These are phyloP conservation scores for Cantharis lateralis DNA, from an alignment of 2,888 invertebrate genomes.

Conservation along the genomic window DNA sequence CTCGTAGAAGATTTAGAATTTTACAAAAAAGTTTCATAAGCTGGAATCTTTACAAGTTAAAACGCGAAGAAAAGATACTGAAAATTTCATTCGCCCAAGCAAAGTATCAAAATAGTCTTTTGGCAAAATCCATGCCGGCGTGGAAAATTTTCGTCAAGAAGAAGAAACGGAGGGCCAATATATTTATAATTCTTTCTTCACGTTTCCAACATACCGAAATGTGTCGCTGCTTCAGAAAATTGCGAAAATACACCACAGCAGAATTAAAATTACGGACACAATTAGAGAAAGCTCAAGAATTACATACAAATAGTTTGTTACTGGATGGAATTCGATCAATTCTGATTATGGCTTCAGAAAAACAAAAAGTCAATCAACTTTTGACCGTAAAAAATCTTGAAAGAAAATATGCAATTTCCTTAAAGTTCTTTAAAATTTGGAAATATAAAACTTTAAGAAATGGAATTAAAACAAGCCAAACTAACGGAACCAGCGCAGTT, in stretches of 20 bases:
- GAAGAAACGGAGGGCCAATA: background rate
- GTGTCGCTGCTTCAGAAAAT: background rate
- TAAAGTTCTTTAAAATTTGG: background rate
- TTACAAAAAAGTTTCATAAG: background rate
- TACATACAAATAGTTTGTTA: background rate
- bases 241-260: background rate
- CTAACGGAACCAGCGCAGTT: background rate
- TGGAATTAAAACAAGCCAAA: constrained; percentile 4
- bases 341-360: background rate
- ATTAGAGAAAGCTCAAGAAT: background rate
- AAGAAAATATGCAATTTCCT: background rate
- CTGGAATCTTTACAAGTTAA: background rate
- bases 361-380: background rate
- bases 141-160: background rate
- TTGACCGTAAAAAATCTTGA: background rate
- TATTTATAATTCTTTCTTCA: background rate
- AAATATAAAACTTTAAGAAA: background rate
- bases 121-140: background rate
- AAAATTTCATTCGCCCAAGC: background rate
- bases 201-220: background rate
- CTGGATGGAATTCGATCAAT: background rate
- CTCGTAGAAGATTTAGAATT: background rate
- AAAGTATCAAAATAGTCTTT: background rate
- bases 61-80: background rate
- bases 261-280: background rate